phyloP scores from a whole-genome alignment of 2,888 invertebrate species.

The Noctua janthina region DNA sequence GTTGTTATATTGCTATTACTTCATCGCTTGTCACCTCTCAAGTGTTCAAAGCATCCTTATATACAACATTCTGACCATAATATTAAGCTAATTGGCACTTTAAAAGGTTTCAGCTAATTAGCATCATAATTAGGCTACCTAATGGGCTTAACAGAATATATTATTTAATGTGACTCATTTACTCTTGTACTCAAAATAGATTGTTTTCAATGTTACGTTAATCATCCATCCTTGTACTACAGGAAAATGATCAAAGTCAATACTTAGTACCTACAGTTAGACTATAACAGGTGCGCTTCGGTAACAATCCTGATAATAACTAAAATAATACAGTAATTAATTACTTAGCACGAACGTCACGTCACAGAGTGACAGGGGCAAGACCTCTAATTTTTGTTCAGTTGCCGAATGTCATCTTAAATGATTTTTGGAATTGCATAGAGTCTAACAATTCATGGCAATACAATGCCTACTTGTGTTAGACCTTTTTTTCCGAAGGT shows the following conservation, averaged over 20 bases:
- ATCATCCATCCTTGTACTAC: slow-evolving; percentile 22
- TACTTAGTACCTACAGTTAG: background rate
- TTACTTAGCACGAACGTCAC: background rate
- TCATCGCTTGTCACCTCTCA: background rate
- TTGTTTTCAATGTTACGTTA: slow-evolving; percentile 25
- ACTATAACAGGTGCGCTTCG: background rate
- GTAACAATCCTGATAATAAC: background rate
- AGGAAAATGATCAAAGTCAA: slow-evolving; percentile 51
- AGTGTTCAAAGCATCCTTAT: slow-evolving; percentile 8
- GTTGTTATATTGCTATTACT: background rate
- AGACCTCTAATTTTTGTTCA: background rate
- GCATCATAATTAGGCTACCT: slow-evolving; percentile 22
- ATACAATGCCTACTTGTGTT: background rate
- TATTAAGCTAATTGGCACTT: slow-evolving; percentile 31
- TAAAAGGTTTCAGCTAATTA: slow-evolving; percentile 58
- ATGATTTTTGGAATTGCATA: background rate
- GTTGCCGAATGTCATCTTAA: background rate
- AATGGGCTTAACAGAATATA: slow-evolving; percentile 52
- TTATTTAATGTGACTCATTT: slow-evolving; percentile 35
- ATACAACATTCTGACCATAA: slow-evolving; percentile 11
- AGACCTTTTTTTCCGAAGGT: background rate
- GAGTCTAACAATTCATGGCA: background rate
- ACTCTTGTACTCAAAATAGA: slow-evolving; percentile 22
- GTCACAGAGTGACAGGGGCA: background rate
- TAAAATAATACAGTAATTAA: background rate